Conservation (phyloP, 2,888 invertebrate species). For the Pheosia gnoma region DNA sequence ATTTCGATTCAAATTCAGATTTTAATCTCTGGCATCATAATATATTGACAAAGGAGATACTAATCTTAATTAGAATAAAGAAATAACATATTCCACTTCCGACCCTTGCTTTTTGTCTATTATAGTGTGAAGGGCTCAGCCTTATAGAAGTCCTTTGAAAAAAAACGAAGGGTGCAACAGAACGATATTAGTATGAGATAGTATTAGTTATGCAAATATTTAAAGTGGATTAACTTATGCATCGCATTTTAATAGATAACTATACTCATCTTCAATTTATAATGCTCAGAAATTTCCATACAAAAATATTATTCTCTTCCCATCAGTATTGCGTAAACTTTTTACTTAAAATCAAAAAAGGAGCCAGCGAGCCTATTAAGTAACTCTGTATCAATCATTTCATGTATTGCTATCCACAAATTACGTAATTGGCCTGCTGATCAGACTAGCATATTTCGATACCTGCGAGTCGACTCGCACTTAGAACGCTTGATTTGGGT, state of each 20-base stretch:
- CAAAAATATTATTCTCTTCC: background rate
- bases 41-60: slow-evolving; percentile 11
- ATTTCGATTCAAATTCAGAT: no score
- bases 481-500: no score
- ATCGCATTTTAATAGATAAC: background rate
- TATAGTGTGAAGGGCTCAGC: slow-evolving; percentile 18
- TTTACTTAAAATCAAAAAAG: background rate
- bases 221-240: slow-evolving; percentile 14
- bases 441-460: no score
- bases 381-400: no score
- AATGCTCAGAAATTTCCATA: slow-evolving; percentile 3
- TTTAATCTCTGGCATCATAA: background rate
- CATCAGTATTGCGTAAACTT: background rate
- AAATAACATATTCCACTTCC: slow-evolving; percentile 18
- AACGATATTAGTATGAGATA: slow-evolving; percentile 14
- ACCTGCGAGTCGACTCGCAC: no score
- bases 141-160: slow-evolving; percentile 16
- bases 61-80: slow-evolving; percentile 23
- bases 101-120: slow-evolving; percentile 20
- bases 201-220: slow-evolving; percentile 24
- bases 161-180: slow-evolving; percentile 17
- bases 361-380: no score
- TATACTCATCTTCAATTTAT: slow-evolving; percentile 2
- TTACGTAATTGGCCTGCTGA: no score
- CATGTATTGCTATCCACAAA: no score